Base-by-base conservation (phyloP, 2,113 vertebrate species). In the Ondatra zibethicus region DNA sequence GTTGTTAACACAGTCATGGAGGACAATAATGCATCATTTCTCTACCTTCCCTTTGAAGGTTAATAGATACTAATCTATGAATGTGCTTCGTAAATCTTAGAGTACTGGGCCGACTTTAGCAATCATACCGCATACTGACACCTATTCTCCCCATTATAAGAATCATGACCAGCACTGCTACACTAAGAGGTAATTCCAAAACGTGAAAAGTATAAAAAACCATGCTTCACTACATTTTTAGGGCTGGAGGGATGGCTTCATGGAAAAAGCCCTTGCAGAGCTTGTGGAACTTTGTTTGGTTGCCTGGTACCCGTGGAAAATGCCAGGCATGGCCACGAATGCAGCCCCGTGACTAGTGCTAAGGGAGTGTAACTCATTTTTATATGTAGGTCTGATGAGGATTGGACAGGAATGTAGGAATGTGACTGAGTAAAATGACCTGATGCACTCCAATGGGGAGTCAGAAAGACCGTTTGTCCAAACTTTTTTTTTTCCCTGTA, bases 11-110 rank as follows among this genome's bases (percentile, higher is more conserved):
- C 4, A n/a, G 42, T 19, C 4, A 45, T 85, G 58, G 58, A 80
- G 36, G 55, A 23, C 72, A 88, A 25, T 72, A 55, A 80, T 47
- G 80, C 76, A 91, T 93, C 27, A 77, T 47, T n/a, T 89, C 7
- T 68, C 65, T 78, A 17, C 25, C 61, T 82, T 58, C 65, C 72
- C 45, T 92, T 73, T 87, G 75, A 78, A 55, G 17, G 7, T 23
- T 78, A 78, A 76, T 29, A 92, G 11, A 78, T 73, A 25, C 47
- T 70, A 72, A 81, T 39, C 14, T 39, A 16, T 76, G 27, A 66
- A 52, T 72, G 23, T 5, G 36, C 17, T 92, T 89, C 33, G 65
- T 89, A 39, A 85, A 86, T 58, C 27, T 42, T 89, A 73, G 80
- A 93, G 21, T 9, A 75, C 11, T 17, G 0, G 81, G 27, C 39